Evolutionary conservation across 2,888 invertebrate genomes (phyloP).

Genomic region (Arenicola marina): DNA sequence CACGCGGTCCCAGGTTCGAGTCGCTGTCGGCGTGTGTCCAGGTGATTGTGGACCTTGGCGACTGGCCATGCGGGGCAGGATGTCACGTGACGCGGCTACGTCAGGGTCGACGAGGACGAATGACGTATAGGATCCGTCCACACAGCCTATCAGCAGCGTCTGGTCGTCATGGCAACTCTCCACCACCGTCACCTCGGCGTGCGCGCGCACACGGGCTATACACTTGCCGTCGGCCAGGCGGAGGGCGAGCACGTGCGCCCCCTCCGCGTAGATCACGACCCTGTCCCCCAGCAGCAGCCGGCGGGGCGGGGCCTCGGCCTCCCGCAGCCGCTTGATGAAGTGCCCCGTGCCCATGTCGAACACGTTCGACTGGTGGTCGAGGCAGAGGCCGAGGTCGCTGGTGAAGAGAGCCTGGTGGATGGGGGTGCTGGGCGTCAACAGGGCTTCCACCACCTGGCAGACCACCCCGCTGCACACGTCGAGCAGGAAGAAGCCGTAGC

Average conservation of each 20-base stretch:
- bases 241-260: constrained; percentile 37
- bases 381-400: constrained; percentile 43
- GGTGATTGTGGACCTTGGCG: constrained; percentile 1
- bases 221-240: constrained; percentile 41
- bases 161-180: constrained; percentile 49
- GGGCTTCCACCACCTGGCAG: constrained; percentile 46
- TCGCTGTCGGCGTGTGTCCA: neutral
- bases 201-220: constrained; percentile 49
- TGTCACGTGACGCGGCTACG: constrained; percentile 13
- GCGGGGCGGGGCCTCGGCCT: constrained; percentile 34
- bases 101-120: constrained; percentile 48
- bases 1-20: constrained; percentile 50
- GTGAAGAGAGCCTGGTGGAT: constrained; percentile 44
- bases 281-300: constrained; percentile 44
- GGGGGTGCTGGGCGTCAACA: constrained; percentile 39
- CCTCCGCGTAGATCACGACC: constrained; percentile 44
- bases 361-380: constrained; percentile 48
- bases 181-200: constrained; percentile 38
- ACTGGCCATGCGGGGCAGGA: constrained; percentile 19
- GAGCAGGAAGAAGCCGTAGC: constrained; percentile 44
- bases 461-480: constrained; percentile 49
- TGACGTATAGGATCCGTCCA: constrained; percentile 51
- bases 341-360: constrained; percentile 44
- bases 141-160: constrained; percentile 54
- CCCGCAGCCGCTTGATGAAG: constrained; percentile 35